Percentiles rank a stretch among this genome's conserved stretches.
These are phyloP conservation scores for Liasis olivaceus DNA, from an alignment of 2,797 vertebrate species.

Conservation along the genomic window DNA sequence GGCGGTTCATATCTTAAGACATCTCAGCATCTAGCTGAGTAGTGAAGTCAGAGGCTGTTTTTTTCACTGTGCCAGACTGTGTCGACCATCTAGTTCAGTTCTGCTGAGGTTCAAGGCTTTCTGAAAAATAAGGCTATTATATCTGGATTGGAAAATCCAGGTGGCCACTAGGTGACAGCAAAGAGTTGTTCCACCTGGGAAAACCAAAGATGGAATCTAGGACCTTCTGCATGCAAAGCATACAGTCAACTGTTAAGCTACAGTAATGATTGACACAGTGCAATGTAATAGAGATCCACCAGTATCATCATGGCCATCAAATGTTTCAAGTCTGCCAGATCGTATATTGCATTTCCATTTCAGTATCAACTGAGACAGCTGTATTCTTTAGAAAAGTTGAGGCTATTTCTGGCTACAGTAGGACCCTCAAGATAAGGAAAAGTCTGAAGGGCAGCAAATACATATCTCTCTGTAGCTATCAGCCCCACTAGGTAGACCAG, in stretches of 20 bases:
- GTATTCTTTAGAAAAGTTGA: conserved; percentile 13
- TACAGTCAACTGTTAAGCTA: not conserved
- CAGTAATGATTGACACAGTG: not conserved
- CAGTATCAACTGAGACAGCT: conserved; percentile 35
- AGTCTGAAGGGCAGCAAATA: conserved; percentile 12
- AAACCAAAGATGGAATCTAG: not conserved
- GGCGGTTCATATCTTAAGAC: not conserved
- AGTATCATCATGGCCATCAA: not conserved
- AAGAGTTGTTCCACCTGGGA: not conserved
- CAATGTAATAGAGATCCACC: not conserved
- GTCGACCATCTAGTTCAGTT: not conserved
- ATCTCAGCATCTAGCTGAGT: not conserved
- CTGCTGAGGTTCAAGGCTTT: not conserved
- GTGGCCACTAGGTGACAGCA: not conserved
- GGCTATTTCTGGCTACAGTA: fast-evolving
- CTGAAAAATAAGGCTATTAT: not conserved
- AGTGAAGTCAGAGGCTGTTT: not conserved
- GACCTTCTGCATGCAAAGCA: not conserved
- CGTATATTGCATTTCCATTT: conserved; percentile 19
- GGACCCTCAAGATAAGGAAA: conserved; percentile 21
- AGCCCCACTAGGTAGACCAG: not conserved
- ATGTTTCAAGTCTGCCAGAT: conserved; percentile 33
- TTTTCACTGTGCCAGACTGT: not conserved
- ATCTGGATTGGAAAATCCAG: not conserved
- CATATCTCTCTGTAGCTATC: conserved; percentile 18